Percentiles rank a stretch among this genome's conserved stretches.
These are phyloP conservation scores for Pterobdella sp. DNA, from an alignment of 2,888 invertebrate genomes.

Conservation along the genomic window DNA sequence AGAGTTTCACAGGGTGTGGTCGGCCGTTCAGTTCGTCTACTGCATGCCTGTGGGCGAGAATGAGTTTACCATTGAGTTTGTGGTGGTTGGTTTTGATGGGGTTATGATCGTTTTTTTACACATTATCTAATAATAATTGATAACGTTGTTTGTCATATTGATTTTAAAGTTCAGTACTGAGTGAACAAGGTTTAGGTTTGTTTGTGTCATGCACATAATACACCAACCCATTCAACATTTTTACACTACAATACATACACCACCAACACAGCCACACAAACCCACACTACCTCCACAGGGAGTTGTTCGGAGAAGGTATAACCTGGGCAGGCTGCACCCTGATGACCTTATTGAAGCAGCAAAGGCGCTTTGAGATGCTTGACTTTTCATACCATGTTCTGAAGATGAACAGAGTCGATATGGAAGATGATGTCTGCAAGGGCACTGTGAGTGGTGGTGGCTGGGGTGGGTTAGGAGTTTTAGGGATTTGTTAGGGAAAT, in stretches of 20 bases:
- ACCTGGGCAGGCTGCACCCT: constrained; percentile 98
- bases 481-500: background rate
- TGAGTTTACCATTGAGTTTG: constrained; percentile 90
- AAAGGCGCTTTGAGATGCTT: constrained; percentile 86
- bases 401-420: constrained; percentile 86
- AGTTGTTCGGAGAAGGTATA: constrained; percentile 92
- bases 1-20: constrained; percentile 91
- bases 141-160: background rate
- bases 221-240: no score
- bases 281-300: no score
- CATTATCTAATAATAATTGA: background rate
- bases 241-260: background rate
- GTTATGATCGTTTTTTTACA: background rate
- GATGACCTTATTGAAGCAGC: constrained; percentile 86
- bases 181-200: background rate
- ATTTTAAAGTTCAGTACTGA: background rate
- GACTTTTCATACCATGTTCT: constrained; percentile 98
- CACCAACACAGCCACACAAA: background rate
- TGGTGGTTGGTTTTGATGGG: constrained; percentile 40
- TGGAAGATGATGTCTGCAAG: constrained; percentile 86
- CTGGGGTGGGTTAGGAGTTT: background rate
- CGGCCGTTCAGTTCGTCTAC: constrained; percentile 92
- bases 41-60: constrained; percentile 92
- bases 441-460: constrained; percentile 64
- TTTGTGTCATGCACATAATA: background rate